Conservation (phyloP, 2,113 vertebrate genomes). For the Danio rerio region GRCz12tu NC_133196.1:30945501-30946000, state of each 20-base stretch:
- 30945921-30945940: conserved; percentile 31
- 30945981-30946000: conserved; percentile 61
- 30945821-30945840: neutral
- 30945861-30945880: conserved; percentile 17
- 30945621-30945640: conserved; percentile 58
- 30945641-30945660: conserved; percentile 63
- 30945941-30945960: conserved; percentile 41
- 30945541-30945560: conserved; percentile 53
- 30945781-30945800: conserved; percentile 55
- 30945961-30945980: conserved; percentile 57
- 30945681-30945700: conserved; percentile 55
- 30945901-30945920: conserved; percentile 49
- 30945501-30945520: conserved; percentile 65
- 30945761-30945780: conserved; percentile 55
- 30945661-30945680: conserved; percentile 46
- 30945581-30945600: conserved; percentile 42
- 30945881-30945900: conserved; percentile 55
- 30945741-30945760: conserved; percentile 68
- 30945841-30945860: conserved; percentile 13
- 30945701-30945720: conserved; percentile 67
- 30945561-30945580: conserved; percentile 53
- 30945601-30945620: conserved; percentile 44
- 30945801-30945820: conserved; percentile 41
- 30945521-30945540: conserved; percentile 46
- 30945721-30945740: conserved; percentile 65